phyloP scores from a whole-genome alignment of 2,888 invertebrate species.

The Chromoteleia sp. region DNA sequence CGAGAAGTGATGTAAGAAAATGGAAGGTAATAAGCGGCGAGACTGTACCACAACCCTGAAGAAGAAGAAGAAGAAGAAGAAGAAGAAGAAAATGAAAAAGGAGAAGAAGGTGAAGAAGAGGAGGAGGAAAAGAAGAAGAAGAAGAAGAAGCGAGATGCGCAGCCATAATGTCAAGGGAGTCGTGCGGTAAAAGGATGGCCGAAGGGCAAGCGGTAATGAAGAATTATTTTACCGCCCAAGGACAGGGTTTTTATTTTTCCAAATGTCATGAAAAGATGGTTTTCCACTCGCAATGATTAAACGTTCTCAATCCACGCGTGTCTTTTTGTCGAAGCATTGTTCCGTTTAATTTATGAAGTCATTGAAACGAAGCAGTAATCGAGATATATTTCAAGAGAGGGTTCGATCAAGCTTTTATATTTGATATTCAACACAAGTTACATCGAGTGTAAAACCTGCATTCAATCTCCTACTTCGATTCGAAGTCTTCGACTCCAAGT shows the following conservation, averaged over 20 bases:
- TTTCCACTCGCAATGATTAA: constrained; percentile 20
- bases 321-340: neutral
- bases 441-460: too few relatives aligned
- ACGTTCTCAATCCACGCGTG: neutral
- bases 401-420: neutral
- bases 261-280: constrained; percentile 51
- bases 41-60: constrained; percentile 7
- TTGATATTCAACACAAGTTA: neutral
- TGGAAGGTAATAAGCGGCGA: constrained; percentile 21
- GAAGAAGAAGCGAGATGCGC: constrained; percentile 23
- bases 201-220: constrained; percentile 49
- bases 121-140: constrained; percentile 11
- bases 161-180: constrained; percentile 56
- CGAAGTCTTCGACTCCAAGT: too few relatives aligned
- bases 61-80: constrained; percentile 2
- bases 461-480: too few relatives aligned
- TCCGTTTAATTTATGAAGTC: neutral
- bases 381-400: too few relatives aligned
- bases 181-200: constrained; percentile 53
- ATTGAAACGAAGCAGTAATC: neutral
- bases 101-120: neutral
- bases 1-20: constrained; percentile 19
- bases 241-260: constrained; percentile 33
- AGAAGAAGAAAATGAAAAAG: constrained; percentile 5
- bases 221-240: constrained; percentile 54